Base-by-base conservation (phyloP, 2,888 invertebrate species). In the Amblyjoppa fuscipennis region DNA sequence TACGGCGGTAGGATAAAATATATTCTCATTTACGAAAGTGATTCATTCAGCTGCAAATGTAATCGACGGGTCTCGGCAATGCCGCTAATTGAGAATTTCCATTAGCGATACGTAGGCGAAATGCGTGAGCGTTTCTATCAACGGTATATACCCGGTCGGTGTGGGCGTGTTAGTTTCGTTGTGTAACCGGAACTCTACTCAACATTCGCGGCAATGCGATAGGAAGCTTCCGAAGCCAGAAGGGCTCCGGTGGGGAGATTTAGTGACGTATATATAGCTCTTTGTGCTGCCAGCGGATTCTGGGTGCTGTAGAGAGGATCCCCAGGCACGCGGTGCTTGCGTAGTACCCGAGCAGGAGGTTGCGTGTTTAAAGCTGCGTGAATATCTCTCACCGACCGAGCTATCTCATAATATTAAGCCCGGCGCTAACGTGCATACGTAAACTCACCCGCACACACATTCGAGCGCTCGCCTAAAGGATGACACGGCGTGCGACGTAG, bases 11-110 rank as follows among this genome's bases (percentile, higher is more conserved):
- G 31, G 61, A 34, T 71, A 31, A 34, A 20, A 34, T 49, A 64
- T 38, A 3, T 41, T 61, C 16, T 74, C 61, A 73, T 90, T 91
- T 82, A 61, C 80, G 41, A 75, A 28, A 82, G 75, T 20, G 59
- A 51, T 51, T 66, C 59, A 53, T 81, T 59, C 38, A 7, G 31
- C 38, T 51, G 75, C 75, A 59, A 81, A 81, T 81, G 75, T 75
- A 81, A 81, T 81, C 69, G 59, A 69, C n/a, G 45, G 31, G 73
- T 75, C 59, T 59, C 41, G 7, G 66, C 56, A n/a, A 0, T 56
- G 34, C n/a, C n/a, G 31, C 74, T 81, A 75, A 81, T 81, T 81
- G 75, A 49, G 53, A 68, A 56, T 77, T 71, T 77, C 82, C 82
- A 82, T 82, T 82, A 71, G 66, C 75, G 64, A n/a, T 64, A 64